A percentile compares a stretch with the other conserved stretches of the same genome.
Evolutionary conservation across 1,140 invertebrate genomes (phyloP).

Genomic region (Olivierus martensii): DNA sequence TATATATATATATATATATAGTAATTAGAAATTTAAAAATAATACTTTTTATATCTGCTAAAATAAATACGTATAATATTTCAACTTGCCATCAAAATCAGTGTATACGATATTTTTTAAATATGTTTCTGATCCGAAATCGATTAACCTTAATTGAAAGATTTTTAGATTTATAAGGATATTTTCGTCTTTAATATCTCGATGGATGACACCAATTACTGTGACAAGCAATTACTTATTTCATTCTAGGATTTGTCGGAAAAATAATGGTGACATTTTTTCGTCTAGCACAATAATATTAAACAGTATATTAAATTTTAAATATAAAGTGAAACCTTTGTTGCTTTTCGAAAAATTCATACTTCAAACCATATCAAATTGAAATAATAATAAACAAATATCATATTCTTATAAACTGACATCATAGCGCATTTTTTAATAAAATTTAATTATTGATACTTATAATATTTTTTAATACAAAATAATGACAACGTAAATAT

Average conservation of each 20-base stretch:
- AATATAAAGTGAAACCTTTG: no score
- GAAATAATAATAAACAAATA: no score
- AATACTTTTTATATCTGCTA: constrained; percentile 26
- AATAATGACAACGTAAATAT: no score
- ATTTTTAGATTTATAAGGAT: constrained; percentile 46
- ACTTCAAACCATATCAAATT: no score
- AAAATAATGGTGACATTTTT: constrained; percentile 38
- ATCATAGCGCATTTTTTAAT: no score
- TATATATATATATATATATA: no score
- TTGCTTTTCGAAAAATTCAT: no score
- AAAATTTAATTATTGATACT: no score
- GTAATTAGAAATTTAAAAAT: no score
- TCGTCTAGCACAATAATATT: constrained; percentile 41
- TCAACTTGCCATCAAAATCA: constrained; percentile 49
- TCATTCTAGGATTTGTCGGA: constrained; percentile 38
- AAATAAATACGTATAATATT: neutral
- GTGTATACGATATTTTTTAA: constrained; percentile 43
- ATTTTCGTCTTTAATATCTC: constrained; percentile 57
- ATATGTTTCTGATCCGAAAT: constrained; percentile 51
- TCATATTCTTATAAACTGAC: no score
- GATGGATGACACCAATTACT: constrained; percentile 40
- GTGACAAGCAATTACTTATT: constrained; percentile 38
- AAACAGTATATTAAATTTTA: no score
- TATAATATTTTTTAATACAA: no score
- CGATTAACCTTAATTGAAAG: constrained; percentile 40